Evolutionary conservation across 2,113 vertebrate genomes (phyloP), one percentile per base, ranked within the genome.

Genomic region (Bufo gargarizans): DNA sequence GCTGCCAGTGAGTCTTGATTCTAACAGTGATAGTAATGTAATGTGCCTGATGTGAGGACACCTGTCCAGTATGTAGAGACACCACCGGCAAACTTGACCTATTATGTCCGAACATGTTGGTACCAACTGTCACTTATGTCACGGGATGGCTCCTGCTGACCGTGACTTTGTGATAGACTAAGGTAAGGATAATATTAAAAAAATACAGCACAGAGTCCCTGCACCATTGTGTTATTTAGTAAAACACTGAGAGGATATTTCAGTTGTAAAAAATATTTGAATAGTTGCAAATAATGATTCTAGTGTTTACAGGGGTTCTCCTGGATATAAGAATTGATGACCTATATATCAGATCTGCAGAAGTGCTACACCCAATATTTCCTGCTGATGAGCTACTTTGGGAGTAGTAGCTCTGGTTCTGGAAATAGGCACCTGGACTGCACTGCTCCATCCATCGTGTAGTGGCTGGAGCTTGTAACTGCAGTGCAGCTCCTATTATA

Each of bases 41-140:
- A 88, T 83, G 56, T 19, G 58, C 71, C 80, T 83, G 80, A 83
- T 83, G 77, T 55, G 77, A 87, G 63, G 77, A 87, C 86, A 87
- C 86, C 86, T 87, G 87, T 72, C 71, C 81, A 65, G 80, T 63
- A 77, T 20, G 58, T 83, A 83, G 69, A 47, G n/a, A 61, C 49
- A 49, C 71, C 79, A 33, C 56, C 16, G 49, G 59, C 55, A 82
- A 43, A 82, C 43, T 59, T 83, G 45, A 63, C 80, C 56, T 83
- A 22, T 88, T 83, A 76, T 83, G 80, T 76, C 45, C 77, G 43
- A 77, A 61, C 58, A 74, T 43, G 20, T 83, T 43, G 67, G 47
- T 53, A 77, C 47, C 79, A 53, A 67, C 13, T 77, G 45, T 47
- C 43, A 65, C 43, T 82, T 63, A 8, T 20, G 22, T 49, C 45